Evolutionary conservation across 1,140 invertebrate species (phyloP), one percentile per base, ranked within the genome.

Genomic region (Eciton burchellii): DNA sequence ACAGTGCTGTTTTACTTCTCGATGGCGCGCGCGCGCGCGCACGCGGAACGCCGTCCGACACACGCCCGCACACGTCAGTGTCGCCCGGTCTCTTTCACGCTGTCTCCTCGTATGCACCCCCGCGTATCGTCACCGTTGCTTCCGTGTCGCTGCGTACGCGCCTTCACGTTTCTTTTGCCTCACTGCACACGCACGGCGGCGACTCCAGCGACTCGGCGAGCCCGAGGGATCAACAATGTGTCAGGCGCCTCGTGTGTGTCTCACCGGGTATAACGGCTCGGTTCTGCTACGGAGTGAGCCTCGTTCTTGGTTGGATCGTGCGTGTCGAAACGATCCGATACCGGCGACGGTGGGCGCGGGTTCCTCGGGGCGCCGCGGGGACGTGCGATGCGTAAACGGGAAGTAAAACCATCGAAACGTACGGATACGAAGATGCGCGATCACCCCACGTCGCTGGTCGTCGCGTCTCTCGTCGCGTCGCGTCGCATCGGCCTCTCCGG

Each of bases 361-460:
- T 19, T 12, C n/a, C n/a, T 21, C 29, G 70, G 29, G 21, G 47
- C 72, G 56, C 43, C 71, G 21, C 47, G 24, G 52, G 26, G 52
- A 59, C 66, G 83, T 84, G 79, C 56, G 56, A 52, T 60, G 73
- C 76, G 62, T 9, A 12, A 57, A 84, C 47, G 82, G 45, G 49
- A 52, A 60, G 71, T 63, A 86, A 79, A 86, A 86, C 52, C 86
- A 89, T 88, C 73, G 84, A 89, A 89, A 83, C 76, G 62, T 62
- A 16, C 63, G 35, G 41, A 24, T 16, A 85, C 74, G 81, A 54
- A 65, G 65, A 52, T 79, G 63, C 82, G 43, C 82, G 72, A 26
- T 68, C 81, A 63, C 70, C 85, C 84, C 81, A 88, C 85, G 73
- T 79, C 81, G 63, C 77, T 84, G 70, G 82, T 81, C 73, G 52